Evolutionary conservation across 2,888 invertebrate genomes (phyloP).

Genomic region (Pyralis farinalis): DNA sequence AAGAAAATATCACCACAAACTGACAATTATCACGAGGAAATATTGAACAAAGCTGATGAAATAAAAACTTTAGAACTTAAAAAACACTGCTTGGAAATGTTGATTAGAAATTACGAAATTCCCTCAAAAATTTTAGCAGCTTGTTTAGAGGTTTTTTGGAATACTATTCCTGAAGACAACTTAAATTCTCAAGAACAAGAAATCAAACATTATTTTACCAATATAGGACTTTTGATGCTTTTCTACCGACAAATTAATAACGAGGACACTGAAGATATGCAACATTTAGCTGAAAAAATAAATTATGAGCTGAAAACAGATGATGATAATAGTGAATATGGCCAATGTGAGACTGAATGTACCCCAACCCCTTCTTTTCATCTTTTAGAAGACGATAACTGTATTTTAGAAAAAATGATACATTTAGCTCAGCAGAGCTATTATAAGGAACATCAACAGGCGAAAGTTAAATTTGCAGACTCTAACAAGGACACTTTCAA

Average conservation of each 20-base stretch:
- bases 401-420: conserved; percentile 83
- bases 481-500: conserved; percentile 66
- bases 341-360: conserved; percentile 25
- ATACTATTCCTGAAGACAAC: conserved; percentile 36
- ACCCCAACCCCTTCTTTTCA: conserved; percentile 33
- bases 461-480: conserved; percentile 82
- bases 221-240: conserved; percentile 49
- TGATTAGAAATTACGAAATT: conserved; percentile 83
- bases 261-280: conserved; percentile 53
- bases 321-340: too few relatives aligned
- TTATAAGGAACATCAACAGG: conserved; percentile 57
- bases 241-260: conserved; percentile 58
- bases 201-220: conserved; percentile 52
- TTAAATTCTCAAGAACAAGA: conserved; percentile 35
- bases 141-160: conserved; percentile 72
- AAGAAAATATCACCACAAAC: conserved; percentile 77
- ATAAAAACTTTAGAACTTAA: conserved; percentile 87
- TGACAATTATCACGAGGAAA: conserved; percentile 74
- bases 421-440: conserved; percentile 77
- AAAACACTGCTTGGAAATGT: conserved; percentile 86
- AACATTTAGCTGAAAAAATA: conserved; percentile 42
- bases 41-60: conserved; percentile 80
- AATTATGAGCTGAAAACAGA: conserved; percentile 30
- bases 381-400: conserved; percentile 79
- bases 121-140: conserved; percentile 81